Base-by-base conservation (phyloP, 2,797 vertebrate genomes). In the Eupleurogrammus muticus region DNA sequence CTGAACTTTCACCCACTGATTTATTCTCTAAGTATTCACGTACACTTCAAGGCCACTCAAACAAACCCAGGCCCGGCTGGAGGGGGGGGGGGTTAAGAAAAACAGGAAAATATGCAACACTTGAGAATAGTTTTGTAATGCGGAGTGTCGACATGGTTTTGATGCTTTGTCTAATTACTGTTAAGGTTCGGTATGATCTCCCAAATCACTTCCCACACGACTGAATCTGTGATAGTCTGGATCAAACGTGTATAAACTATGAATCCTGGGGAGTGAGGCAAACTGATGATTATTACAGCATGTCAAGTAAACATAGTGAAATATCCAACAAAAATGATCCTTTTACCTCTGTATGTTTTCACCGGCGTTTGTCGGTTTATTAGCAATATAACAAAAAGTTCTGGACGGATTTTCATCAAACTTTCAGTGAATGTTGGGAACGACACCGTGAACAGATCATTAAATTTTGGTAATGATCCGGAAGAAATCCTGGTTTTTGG, bases 1-100 rank as follows among this genome's bases (percentile, higher is more conserved):
- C 63, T 79, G 59, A 89, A 82, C 83, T 82, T 85, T 87, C 76
- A 61, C 85, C 78, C 60, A 77, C 64, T 87, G 77, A 73, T 73
- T 76, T 72, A 73, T 78, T 78, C 73, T 47, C 55, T 1, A 12
- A 28, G 49, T 1, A 21, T 66, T 70, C 36, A 44, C 70, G 48
- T 46, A 44, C 35, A 5, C 66, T 67, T 61, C 11, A 40, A 48
- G 48, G 49, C 24, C 1, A 38, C 50, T 58, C 28, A 24, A 47
- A 70, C 64, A 73, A 70, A 66, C 66, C 59, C 65, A 7, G 3
- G 35, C 38, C 52, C 52, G 49, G 35, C 48, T 21, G 48, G 21
- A 54, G 4, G 0, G 24, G 40, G 44, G 20, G 4, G 16, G 6
- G 48, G 51, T 46, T 1, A 17, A 5, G 20, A 36, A 9, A 24